phyloP scores from a whole-genome alignment of 2,888 invertebrate species.

The Cantharis nigra region DNA sequence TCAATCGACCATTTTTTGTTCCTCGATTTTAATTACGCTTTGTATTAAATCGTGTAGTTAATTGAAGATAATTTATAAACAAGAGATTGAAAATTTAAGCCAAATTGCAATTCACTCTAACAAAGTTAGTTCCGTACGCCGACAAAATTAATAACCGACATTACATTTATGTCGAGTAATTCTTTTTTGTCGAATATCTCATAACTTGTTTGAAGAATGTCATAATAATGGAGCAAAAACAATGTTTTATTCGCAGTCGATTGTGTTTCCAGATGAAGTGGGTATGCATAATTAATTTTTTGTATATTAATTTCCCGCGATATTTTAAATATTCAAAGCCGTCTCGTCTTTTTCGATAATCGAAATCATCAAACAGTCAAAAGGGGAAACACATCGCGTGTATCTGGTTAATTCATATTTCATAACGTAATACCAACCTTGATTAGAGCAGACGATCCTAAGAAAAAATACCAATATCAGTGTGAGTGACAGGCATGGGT shows the following conservation, averaged over 20 bases:
- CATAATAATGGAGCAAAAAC: slow-evolving; percentile 20
- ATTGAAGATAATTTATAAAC: not conserved
- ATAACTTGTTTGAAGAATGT: slow-evolving; percentile 20
- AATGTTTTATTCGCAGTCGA: slow-evolving; percentile 13
- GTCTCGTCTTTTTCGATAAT: not conserved
- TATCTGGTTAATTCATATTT: slow-evolving; percentile 36
- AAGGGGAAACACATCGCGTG: slow-evolving; percentile 2
- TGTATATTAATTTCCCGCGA: slow-evolving; percentile 8
- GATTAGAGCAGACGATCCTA: slow-evolving; percentile 42
- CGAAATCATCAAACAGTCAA: not conserved
- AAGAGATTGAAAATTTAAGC: not conserved
- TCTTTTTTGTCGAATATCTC: slow-evolving; percentile 22
- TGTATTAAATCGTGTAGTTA: not conserved
- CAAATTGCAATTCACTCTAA: not conserved
- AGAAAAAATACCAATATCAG: slow-evolving; percentile 46
- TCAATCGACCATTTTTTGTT: not conserved
- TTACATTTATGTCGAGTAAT: slow-evolving; percentile 41
- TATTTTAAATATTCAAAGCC: slow-evolving; percentile 10
- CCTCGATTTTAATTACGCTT: not conserved
- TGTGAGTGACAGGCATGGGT: slow-evolving; percentile 43
- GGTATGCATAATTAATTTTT: not conserved
- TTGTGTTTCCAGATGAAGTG: not conserved
- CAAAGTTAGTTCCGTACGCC: slow-evolving; percentile 8
- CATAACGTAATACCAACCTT: slow-evolving; percentile 44
- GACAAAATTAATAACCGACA: slow-evolving; percentile 44